Base-by-base conservation (phyloP, 1,140 invertebrate species). In the Dendroctonus valens region DNA sequence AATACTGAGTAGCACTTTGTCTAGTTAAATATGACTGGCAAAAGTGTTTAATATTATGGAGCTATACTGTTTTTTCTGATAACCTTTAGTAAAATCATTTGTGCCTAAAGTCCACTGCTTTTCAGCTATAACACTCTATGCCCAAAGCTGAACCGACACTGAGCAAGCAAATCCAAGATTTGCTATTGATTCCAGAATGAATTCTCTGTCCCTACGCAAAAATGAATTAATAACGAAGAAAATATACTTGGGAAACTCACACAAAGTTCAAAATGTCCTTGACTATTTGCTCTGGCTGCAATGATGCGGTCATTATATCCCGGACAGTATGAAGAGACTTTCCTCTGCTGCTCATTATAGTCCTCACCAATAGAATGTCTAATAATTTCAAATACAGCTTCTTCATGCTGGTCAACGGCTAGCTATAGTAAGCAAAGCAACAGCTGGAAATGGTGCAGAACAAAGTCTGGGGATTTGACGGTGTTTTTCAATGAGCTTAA, bases 391-490 rank as follows among this genome's bases (percentile, higher is more conserved):
- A 82, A 78, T 41, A 82, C 77, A 76, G 79, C 55, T 58, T 81
- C 79, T 73, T 83, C 79, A 69, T 82, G 81, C 55, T 81, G 67
- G 41, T 74, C 54, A 38, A 79, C 77, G 62, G 75, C n/a, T 77
- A 2, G 81, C 81, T 5, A 84, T 72, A 38, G 80, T 75, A 2
- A 85, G 72, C 14, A 85, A 72, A 7, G 82, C 73, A 81, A 79
- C n/a, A 83, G 76, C 51, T 83, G 76, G 71, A 86, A 86, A 15
- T 84, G 80, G 71, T 85, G 78, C 38, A 86, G 70, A 37, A 84
- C 71, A 68, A 79, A 78, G 70, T 85, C 82, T 5, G 84, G 82
- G 38, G 78, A 73, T 67, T 79, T 77, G 8, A 73, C 77, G 1
- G 81, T 70, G 41, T 69, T 80, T 77, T 82, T 85, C 7, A 85